Conservation (phyloP, 1,140 invertebrate species). For the Achatina immaculata region DNA sequence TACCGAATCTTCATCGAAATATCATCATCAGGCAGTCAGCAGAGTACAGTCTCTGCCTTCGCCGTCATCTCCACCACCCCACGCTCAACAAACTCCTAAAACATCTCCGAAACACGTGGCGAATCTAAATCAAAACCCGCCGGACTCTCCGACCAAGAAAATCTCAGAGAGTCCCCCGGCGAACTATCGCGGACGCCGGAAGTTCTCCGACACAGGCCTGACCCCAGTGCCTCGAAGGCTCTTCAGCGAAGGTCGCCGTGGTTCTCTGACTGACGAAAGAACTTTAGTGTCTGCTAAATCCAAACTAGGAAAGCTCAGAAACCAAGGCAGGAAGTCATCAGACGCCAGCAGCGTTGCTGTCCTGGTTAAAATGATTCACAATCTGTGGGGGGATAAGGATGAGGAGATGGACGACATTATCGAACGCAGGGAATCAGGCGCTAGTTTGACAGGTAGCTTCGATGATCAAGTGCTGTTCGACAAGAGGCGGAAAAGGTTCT, state of each 20-base stretch:
- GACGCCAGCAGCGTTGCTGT: slow-evolving; percentile 25
- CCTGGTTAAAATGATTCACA: slow-evolving; percentile 34
- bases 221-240: slow-evolving; percentile 26
- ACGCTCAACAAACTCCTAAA: slow-evolving; percentile 10
- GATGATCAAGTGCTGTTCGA: slow-evolving; percentile 33
- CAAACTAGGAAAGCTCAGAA: slow-evolving; percentile 24
- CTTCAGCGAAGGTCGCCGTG: slow-evolving; percentile 19
- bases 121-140: not conserved
- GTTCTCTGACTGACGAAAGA: slow-evolving; percentile 28
- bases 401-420: slow-evolving; percentile 18
- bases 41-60: not conserved
- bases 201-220: slow-evolving; percentile 37
- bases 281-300: slow-evolving; percentile 37
- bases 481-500: slow-evolving; percentile 31
- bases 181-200: slow-evolving; percentile 17
- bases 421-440: not conserved
- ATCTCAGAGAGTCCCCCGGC: slow-evolving; percentile 2
- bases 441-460: not conserved
- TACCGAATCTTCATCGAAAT: not conserved
- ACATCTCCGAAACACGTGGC: slow-evolving; percentile 20
- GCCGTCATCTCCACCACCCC: slow-evolving; percentile 21
- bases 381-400: slow-evolving; percentile 31
- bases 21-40: not conserved
- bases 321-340: slow-evolving; percentile 30
- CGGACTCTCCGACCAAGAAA: not conserved